Conservation (phyloP, 2,888 invertebrate species). For the Amphipyra tragopoginis region DNA sequence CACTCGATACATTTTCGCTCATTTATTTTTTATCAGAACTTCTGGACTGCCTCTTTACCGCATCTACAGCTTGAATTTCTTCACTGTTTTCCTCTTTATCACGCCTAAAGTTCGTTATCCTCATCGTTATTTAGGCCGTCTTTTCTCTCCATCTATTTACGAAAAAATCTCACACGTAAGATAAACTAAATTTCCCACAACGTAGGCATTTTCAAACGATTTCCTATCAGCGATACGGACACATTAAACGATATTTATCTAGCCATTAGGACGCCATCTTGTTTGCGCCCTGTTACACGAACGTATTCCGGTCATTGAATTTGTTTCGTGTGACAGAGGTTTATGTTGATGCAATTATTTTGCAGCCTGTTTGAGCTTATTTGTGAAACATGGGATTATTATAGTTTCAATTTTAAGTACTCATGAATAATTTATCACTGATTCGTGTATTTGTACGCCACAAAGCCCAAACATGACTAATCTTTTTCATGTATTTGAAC, state of each 20-base stretch:
- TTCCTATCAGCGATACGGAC: constrained; percentile 39
- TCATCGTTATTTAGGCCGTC: background rate
- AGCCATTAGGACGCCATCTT: constrained; percentile 35
- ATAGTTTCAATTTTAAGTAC: too few relatives aligned
- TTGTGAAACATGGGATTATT: too few relatives aligned
- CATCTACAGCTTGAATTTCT: background rate
- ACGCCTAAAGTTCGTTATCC: background rate
- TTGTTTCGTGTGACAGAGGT: constrained; percentile 22
- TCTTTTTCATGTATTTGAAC: too few relatives aligned
- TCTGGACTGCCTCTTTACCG: background rate
- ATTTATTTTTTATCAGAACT: constrained; percentile 6
- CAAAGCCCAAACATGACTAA: too few relatives aligned
- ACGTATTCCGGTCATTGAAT: constrained; percentile 37
- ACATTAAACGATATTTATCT: constrained; percentile 50
- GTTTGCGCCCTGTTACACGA: constrained; percentile 28
- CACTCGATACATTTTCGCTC: constrained; percentile 6
- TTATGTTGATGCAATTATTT: constrained; percentile 9
- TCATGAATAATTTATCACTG: too few relatives aligned
- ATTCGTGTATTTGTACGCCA: too few relatives aligned
- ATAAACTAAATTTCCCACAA: constrained; percentile 36
- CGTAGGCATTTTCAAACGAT: constrained; percentile 32
- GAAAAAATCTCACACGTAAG: constrained; percentile 10
- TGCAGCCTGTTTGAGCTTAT: background rate
- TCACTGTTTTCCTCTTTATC: constrained; percentile 15
- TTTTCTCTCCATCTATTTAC: constrained; percentile 7